Evolutionary conservation across 2,888 invertebrate species (phyloP).

Genomic region (Tachina lurida): DNA sequence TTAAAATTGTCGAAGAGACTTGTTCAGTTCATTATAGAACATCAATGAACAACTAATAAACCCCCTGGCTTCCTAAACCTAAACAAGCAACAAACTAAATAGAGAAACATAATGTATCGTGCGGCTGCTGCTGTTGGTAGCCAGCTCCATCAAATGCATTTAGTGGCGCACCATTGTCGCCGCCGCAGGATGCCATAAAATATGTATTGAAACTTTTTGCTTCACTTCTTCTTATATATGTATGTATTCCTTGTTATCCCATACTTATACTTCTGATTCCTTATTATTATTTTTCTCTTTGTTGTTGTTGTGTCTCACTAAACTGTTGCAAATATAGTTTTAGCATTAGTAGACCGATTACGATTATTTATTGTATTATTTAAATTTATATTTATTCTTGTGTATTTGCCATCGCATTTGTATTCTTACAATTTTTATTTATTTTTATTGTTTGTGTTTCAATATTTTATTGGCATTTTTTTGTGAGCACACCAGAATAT

Average conservation of each 20-base stretch:
- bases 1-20: constrained; percentile 1
- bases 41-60: constrained; percentile 29
- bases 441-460: constrained; percentile 42
- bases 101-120: background rate
- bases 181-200: constrained; percentile 71
- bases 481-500: constrained; percentile 1
- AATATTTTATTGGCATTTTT: constrained; percentile 48
- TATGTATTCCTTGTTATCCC: constrained; percentile 1
- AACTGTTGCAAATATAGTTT: constrained; percentile 65
- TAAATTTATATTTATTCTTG: constrained; percentile 43
- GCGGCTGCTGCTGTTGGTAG: constrained; percentile 12
- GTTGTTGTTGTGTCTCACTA: constrained; percentile 10
- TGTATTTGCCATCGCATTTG: constrained; percentile 32
- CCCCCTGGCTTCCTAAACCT: background rate
- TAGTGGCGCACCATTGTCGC: constrained; percentile 71
- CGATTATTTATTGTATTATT: constrained; percentile 66
- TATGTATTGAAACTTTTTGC: constrained; percentile 54
- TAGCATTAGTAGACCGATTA: constrained; percentile 57
- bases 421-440: constrained; percentile 51
- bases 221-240: background rate
- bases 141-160: constrained; percentile 57
- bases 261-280: background rate
- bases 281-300: background rate
- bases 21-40: constrained; percentile 14
- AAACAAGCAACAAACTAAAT: constrained; percentile 8